Base-by-base conservation (phyloP, 64 coral and sea anemone species). In the Dendronephthya gigantea region DNA sequence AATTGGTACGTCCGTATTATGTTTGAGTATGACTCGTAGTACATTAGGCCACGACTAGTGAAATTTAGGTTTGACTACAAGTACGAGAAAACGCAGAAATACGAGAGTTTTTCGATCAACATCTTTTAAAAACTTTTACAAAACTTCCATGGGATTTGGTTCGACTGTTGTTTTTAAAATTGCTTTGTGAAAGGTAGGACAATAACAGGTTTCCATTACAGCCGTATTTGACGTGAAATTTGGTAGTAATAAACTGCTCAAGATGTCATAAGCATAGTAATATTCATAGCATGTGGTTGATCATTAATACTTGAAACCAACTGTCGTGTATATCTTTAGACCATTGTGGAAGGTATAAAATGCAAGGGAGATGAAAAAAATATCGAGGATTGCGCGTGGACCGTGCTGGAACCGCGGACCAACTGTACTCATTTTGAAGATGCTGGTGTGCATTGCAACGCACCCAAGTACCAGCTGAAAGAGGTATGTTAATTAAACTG, bases 371-470 rank as follows among this genome's bases (percentile, higher is more conserved):
- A 29, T 19, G 89, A 90, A 85, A 48, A 13, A 31, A 76, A 47
- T 39, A 76, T 90, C 4, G 40, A 69, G 27, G 19, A 49, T 17
- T 90, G 89, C 32, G 23, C 45, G 33, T 90, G 49, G 48, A 90
- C 13, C 7, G 89, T 83, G 1, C 3, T 90, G 0, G 41, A 79
- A 35, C 35, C 22, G 38, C 85, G 79, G 52, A 11, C 48, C 4
- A 85, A 70, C 32, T 90, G 89, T 52, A 55, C 65, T 31, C 89
- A 90, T 81, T 90, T 85, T 32, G 89, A 90, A 65, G 89, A 90
- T 39, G 83, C 85, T 7, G 49, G 83, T 32, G 89, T 90, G 1
- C 69, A 49, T 74, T 90, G 88, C 30, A 90, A 90, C 62, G 88
- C 68, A 10, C 88, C 88, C 17, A 72, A 90, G 35, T 48, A 72